Evolutionary conservation across 2,888 invertebrate genomes (phyloP).

Genomic region (Rhodophaea formosa): DNA sequence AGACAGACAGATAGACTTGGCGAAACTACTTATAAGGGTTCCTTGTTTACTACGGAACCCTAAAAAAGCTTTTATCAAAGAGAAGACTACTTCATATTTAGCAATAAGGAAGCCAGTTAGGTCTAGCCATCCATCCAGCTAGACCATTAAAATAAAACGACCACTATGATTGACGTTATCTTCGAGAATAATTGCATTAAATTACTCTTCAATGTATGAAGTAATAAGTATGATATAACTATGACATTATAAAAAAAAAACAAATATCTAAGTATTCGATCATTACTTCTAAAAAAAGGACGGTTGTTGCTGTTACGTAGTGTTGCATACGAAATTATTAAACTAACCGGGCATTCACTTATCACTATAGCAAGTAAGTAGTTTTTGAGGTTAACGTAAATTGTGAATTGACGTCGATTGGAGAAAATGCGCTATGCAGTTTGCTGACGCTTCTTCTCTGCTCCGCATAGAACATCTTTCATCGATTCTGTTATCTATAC

Average conservation of each 20-base stretch:
- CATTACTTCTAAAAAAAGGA: not conserved
- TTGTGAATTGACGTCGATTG: too few relatives aligned
- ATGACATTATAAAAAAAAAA: not conserved
- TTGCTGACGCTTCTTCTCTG: too few relatives aligned
- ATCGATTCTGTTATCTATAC: too few relatives aligned
- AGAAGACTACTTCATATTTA: too few relatives aligned
- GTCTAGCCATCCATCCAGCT: not conserved
- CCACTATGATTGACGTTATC: not conserved
- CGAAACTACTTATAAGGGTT: too few relatives aligned
- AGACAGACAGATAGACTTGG: too few relatives aligned
- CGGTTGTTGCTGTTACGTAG: not conserved
- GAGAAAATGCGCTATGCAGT: too few relatives aligned
- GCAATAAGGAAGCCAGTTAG: too few relatives aligned
- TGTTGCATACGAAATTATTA: slow-evolving; percentile 1
- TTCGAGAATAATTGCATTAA: not conserved
- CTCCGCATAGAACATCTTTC: too few relatives aligned
- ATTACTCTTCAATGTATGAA: not conserved
- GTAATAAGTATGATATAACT: slow-evolving; percentile 1
- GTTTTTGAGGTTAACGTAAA: too few relatives aligned
- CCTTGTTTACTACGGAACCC: too few relatives aligned
- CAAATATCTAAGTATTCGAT: not conserved
- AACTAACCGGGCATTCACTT: not conserved
- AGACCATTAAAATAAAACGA: not conserved
- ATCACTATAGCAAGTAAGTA: not conserved
- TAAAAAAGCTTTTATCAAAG: too few relatives aligned